These are phyloP conservation scores for Rhabdornis inornatus DNA, from an alignment of 2,113 vertebrate species.

Conservation along the genomic window DNA sequence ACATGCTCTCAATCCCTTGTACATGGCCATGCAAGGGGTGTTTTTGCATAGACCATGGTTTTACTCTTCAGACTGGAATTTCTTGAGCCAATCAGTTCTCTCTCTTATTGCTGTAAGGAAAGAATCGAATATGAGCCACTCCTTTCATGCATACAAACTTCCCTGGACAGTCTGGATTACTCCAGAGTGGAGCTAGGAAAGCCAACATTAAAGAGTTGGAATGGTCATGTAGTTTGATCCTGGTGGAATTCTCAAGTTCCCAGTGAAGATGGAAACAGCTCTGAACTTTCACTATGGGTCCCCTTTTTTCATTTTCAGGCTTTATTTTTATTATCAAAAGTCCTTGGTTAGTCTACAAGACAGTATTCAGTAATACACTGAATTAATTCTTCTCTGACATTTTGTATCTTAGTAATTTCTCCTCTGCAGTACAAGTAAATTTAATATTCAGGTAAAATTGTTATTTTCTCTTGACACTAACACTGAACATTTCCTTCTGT, in stretches of 20 bases:
- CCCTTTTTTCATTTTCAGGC: neutral
- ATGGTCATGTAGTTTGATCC: neutral
- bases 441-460: neutral
- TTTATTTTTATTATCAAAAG: neutral
- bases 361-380: neutral
- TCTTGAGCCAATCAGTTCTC: neutral
- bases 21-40: rapidly evolving
- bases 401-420: neutral
- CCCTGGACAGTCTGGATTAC: neutral
- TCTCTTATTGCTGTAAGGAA: neutral
- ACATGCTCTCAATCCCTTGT: neutral
- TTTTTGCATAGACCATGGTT: neutral
- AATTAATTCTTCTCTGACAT: neutral
- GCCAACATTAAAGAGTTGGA: neutral
- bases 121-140: neutral
- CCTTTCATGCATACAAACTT: neutral
- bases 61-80: neutral
- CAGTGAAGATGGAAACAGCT: neutral
- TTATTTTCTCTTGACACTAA: neutral
- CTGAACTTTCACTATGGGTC: neutral
- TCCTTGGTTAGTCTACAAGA: neutral
- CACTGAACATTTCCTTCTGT: neutral
- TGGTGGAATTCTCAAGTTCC: neutral
- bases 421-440: neutral
- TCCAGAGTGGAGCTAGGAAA: neutral